A percentile compares a stretch with the other conserved stretches of the same genome.
These are phyloP conservation scores for Coenonympha glycerion DNA, from an alignment of 2,888 invertebrate species.

Conservation along the genomic window DNA sequence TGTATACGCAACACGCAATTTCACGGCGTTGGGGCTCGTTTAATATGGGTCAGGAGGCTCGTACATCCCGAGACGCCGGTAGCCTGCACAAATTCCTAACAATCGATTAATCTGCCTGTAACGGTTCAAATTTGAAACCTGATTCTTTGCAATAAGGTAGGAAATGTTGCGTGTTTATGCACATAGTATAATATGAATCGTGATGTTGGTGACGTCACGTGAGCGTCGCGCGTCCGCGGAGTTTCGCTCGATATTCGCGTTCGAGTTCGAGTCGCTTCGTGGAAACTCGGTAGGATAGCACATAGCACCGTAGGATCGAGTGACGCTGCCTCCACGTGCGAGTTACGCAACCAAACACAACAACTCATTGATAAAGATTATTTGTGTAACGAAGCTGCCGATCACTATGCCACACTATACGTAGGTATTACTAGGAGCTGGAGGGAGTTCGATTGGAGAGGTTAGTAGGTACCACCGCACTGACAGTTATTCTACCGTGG, in stretches of 20 bases:
- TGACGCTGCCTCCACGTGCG: conserved; percentile 62
- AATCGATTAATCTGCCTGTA: conserved; percentile 11
- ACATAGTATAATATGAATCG: conserved; percentile 22
- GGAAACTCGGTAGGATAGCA: conserved; percentile 46
- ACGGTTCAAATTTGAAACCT: conserved; percentile 25
- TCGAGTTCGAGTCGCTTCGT: conserved; percentile 48
- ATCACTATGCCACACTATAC: not conserved
- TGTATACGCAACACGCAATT: conserved; percentile 66
- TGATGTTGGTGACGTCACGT: conserved; percentile 60
- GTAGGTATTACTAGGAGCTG: no score
- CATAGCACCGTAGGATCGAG: no score
- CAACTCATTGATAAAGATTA: conserved; percentile 68
- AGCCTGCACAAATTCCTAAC: conserved; percentile 26
- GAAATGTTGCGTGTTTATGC: conserved; percentile 5
- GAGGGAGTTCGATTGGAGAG: no score
- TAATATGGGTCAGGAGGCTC: conserved; percentile 68
- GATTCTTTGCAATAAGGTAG: conserved; percentile 6
- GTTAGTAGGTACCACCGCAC: no score
- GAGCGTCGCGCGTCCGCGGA: conserved; percentile 58
- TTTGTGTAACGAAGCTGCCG: conserved; percentile 46
- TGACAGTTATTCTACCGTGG: no score
- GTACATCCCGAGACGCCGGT: conserved; percentile 28
- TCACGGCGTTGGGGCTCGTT: conserved; percentile 17
- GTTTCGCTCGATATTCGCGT: conserved; percentile 56
- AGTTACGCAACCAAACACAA: conserved; percentile 63